Percentiles rank a stretch among this genome's conserved stretches.
phyloP scores from a whole-genome alignment of 92 coral and sea anemone species.

The Zoanthus solanderi region DNA sequence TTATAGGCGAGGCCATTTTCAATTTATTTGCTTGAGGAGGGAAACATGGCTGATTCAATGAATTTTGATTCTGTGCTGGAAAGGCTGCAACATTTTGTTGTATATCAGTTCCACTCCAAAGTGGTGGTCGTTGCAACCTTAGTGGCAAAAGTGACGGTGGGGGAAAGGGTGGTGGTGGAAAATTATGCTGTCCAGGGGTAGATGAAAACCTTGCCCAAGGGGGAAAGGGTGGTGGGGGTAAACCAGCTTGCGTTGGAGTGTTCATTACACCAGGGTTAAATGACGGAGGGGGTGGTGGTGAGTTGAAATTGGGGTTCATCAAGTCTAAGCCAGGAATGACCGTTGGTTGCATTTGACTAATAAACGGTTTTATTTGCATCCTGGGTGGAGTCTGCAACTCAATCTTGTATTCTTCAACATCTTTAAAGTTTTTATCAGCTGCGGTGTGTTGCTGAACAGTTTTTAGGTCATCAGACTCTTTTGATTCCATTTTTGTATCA shows the following conservation, averaged over 20 bases:
- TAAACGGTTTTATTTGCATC: background rate
- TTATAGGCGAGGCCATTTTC: background rate
- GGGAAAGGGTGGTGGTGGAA: constrained; percentile 30
- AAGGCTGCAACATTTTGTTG: background rate
- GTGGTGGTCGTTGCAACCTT: background rate
- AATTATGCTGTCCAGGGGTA: constrained; percentile 38
- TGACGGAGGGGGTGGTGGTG: constrained; percentile 38
- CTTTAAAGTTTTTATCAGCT: background rate
- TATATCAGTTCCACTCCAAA: constrained; percentile 11
- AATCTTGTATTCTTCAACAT: background rate
- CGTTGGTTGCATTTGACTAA: constrained; percentile 21
- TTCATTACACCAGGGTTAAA: constrained; percentile 18
- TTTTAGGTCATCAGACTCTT: background rate
- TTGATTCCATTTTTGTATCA: background rate
- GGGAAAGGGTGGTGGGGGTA: constrained; percentile 40
- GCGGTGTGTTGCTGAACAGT: background rate
- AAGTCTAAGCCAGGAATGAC: constrained; percentile 40
- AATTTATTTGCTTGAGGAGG: constrained; percentile 7
- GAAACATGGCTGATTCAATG: constrained; percentile 2
- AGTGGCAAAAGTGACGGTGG: constrained; percentile 25
- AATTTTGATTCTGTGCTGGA: constrained; percentile 21
- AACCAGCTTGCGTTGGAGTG: constrained; percentile 5
- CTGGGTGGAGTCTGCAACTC: background rate
- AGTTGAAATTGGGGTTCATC: constrained; percentile 37
- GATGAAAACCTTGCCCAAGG: constrained; percentile 43